A percentile compares a stretch with the other conserved stretches of the same genome.
These are phyloP conservation scores for Mythimna albipuncta DNA, from an alignment of 2,888 invertebrate genomes.

Conservation along the genomic window DNA sequence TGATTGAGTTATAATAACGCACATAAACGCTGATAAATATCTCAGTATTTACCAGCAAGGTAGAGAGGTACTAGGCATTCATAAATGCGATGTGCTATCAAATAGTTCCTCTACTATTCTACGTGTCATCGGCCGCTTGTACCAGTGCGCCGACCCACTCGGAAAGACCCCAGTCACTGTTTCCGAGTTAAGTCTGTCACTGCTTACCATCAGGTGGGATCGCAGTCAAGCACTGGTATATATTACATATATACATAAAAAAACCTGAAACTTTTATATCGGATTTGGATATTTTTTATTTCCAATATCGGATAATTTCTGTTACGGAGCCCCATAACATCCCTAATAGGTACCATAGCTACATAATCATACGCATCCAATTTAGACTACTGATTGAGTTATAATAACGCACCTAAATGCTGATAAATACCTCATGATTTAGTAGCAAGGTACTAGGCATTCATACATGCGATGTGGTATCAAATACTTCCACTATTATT, in stretches of 20 bases:
- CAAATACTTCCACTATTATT: conserved; percentile 15
- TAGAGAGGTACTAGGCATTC: neutral
- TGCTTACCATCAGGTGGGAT: no score
- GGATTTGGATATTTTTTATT: no score
- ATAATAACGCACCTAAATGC: conserved; percentile 2
- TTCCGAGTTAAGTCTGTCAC: conserved; percentile 71
- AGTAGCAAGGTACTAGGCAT: conserved; percentile 6
- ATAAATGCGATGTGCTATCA: conserved; percentile 25
- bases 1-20: conserved; percentile 27
- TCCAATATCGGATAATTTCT: no score
- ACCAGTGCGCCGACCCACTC: conserved; percentile 69
- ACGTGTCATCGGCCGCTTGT: conserved; percentile 7
- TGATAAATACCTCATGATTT: conserved; percentile 4
- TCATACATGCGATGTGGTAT: conserved; percentile 24
- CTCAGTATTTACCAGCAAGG: conserved; percentile 14
- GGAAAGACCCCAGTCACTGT: conserved; percentile 55
- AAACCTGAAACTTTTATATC: no score
- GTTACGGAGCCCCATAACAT: no score
- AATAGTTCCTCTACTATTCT: conserved; percentile 18
- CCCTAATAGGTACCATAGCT: neutral
- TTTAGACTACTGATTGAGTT: conserved; percentile 23
- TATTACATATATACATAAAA: no score
- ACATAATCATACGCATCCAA: neutral
- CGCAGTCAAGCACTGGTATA: no score
- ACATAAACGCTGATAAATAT: neutral